Evolutionary conservation across 1,140 invertebrate species (phyloP).

Genomic region (Lycorma delicatula): DNA sequence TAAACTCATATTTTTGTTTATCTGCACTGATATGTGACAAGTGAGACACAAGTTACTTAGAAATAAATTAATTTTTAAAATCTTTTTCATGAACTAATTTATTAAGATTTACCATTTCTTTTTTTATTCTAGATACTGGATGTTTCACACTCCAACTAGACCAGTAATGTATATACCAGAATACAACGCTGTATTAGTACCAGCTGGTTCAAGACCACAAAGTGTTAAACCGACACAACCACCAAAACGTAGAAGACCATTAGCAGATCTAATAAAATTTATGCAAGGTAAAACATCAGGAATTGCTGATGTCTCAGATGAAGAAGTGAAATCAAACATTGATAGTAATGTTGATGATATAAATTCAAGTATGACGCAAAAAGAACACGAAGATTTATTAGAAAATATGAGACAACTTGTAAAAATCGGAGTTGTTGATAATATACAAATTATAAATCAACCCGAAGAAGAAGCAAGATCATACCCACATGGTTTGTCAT

Average conservation of each 20-base stretch:
- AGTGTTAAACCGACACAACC: neutral
- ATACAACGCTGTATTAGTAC: slow-evolving; percentile 21
- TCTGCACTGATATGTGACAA: no score
- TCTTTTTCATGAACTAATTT: no score
- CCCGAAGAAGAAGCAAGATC: slow-evolving; percentile 1
- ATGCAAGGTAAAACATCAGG: slow-evolving; percentile 6
- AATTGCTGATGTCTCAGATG: neutral
- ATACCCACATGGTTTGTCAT: no score
- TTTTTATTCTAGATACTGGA: slow-evolving; percentile 14
- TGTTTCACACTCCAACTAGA: slow-evolving; percentile 8
- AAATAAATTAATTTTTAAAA: no score
- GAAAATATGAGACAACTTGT: neutral
- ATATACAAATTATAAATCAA: neutral
- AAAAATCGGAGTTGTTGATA: neutral
- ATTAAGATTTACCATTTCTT: no score
- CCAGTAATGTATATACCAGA: slow-evolving; percentile 22
- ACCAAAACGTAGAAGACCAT: slow-evolving; percentile 9
- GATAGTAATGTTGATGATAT: neutral
- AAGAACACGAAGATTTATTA: neutral
- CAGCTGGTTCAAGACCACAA: slow-evolving; percentile 6
- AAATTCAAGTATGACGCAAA: neutral
- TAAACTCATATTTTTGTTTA: no score
- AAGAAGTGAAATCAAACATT: slow-evolving; percentile 1
- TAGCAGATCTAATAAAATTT: slow-evolving; percentile 10
- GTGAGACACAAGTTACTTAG: no score